Base-by-base conservation (phyloP, 2,888 invertebrate genomes). In the Rhagophthalmus giganteus region DNA sequence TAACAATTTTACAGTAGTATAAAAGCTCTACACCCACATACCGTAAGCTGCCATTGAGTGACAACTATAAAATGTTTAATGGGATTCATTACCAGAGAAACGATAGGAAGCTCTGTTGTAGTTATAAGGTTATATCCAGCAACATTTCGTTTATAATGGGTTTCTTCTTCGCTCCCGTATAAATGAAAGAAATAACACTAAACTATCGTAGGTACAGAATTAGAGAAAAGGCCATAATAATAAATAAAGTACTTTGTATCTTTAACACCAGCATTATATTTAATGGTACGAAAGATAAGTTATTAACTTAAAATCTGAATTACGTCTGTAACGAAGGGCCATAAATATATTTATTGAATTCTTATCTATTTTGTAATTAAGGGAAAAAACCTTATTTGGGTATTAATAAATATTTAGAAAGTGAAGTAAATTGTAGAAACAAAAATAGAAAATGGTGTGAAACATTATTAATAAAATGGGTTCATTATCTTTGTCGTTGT, bases 251-350 rank as follows among this genome's bases (percentile, higher is more conserved):
- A 51, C 44, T 51, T 51, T 45, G 46, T 46, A 52, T 45, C 30
- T 41, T 47, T 44, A 58, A 51, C 51, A 58, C 51, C n/a, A n/a
- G n/a, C n/a, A 54, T 44, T 56, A 49, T 50, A 56, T 55, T 60
- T 64, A 62, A 63, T 61, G 57, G 61, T 58, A 47, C 41, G 41
- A 57, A 54, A 59, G 59, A 65, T 58, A 57, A 48, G 60, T 62
- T 57, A 62, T 65, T 65, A 62, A 60, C 49, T 60, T 55, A 49
- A 55, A 61, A 61, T 64, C 60, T 56, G 57, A 56, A 57, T 47
- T 60, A 59, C 54, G 53, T 59, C 55, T 34, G 51, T 54, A 57
- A 46, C 49, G 54, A 46, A 41, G 28, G 16, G 50, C 56, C 50
- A 60, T 61, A 58, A 61, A 60, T 53, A 48, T 60, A 57, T 58